A percentile compares a stretch with the other conserved stretches of the same genome.
Conservation (phyloP, 92 coral and sea anemone species). For the Siderastrea siderea region DNA sequence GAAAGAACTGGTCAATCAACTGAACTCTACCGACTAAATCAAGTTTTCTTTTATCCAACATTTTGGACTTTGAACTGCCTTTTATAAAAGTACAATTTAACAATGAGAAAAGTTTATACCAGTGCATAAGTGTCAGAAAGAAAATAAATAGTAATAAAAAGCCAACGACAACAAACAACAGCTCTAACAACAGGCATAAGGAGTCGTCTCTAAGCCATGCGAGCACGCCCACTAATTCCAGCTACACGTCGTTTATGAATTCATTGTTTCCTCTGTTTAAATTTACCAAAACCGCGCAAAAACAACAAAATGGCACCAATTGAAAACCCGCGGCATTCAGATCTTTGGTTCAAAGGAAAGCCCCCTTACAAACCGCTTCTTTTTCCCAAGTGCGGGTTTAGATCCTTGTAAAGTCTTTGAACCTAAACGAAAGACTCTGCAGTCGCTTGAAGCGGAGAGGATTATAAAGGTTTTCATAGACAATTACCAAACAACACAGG, state of each 20-base stretch:
- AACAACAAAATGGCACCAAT: slow-evolving; percentile 45
- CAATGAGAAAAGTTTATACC: no score
- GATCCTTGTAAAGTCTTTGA: slow-evolving; percentile 90
- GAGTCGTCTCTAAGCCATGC: not conserved
- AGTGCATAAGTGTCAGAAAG: no score
- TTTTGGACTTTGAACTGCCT: no score
- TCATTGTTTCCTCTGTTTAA: slow-evolving; percentile 23
- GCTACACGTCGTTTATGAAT: slow-evolving; percentile 1
- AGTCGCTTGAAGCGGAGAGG: slow-evolving; percentile 87
- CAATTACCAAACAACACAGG: not conserved
- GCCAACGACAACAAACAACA: no score
- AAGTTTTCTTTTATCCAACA: no score
- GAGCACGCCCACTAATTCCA: not conserved
- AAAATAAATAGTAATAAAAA: no score
- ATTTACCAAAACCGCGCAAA: no score
- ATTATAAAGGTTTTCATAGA: slow-evolving; percentile 87
- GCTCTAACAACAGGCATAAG: no score
- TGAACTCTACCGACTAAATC: no score
- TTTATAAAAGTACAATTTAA: no score
- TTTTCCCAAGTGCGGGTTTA: not conserved
- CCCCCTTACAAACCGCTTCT: slow-evolving; percentile 1
- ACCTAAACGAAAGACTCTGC: slow-evolving; percentile 82
- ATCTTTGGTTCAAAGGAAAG: slow-evolving; percentile 40
- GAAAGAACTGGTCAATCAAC: no score
- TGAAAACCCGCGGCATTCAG: slow-evolving; percentile 49